Base-by-base conservation (phyloP, 2,888 invertebrate genomes). In the Andrena camellia region DNA sequence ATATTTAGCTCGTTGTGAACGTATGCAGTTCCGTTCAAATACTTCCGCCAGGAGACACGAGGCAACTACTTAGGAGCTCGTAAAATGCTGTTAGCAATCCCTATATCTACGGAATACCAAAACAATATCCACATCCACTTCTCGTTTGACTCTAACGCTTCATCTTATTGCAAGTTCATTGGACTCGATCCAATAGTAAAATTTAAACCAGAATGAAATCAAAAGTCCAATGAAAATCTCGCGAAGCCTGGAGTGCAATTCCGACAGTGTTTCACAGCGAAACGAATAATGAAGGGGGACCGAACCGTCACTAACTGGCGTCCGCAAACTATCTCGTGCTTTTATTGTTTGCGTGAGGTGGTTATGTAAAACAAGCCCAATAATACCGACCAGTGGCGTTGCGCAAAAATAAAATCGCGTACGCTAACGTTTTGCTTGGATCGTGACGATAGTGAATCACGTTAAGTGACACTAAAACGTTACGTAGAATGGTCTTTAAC, bases 331-430 rank as follows among this genome's bases (percentile, higher is more conserved):
- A 42, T 42, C 42, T 42, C 42, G 17, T 4, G 42, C 4, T 42
- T 42, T 42, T 42, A 42, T 17, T 42, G 42, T 42, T 42, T 17
- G 42, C 42, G 42, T 17, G 20, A 29, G 7, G 59, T 17, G 29
- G 23, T 62, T 33, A 50, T 31, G 7, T 50, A 62, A 62, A 71
- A 62, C 50, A 26, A 60, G 48, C n/a, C 4, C 20, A 71, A 48
- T 71, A 29, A 50, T 62, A 10, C 6, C 31, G 42, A 48, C 4
- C 8, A 10, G 2, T 10, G 6, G 23, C 20, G 59, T 60, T 10
- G 20, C 31, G 31, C 29, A 3, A 1, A 31, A 29, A 42, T n/a
- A n/a, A 33, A 13, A 54, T 35, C 1, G 23, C n/a, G n/a, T 20
- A 48, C 26, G 23, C 50, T 26, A n/a, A 66, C 20, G 54, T 54